Base-by-base conservation (phyloP, 2,797 vertebrate genomes). In the Alectoris magna region DNA sequence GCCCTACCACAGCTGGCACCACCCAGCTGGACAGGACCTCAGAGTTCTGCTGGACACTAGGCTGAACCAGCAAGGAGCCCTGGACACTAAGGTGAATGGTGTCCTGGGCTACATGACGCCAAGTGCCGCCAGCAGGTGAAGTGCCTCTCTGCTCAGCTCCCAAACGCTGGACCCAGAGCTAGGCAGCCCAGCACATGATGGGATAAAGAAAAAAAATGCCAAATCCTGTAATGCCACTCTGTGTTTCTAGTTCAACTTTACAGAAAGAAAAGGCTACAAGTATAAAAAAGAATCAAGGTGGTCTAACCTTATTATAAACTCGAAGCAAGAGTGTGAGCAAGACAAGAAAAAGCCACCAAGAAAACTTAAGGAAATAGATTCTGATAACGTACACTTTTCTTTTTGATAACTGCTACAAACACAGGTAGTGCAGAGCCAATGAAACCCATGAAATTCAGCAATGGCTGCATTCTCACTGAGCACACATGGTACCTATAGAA, bases 401-500 rank as follows among this genome's bases (percentile, higher is more conserved):
- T 63, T 56, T 27, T 67, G 27, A 27, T 21, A 66, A 71, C 10
- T 39, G 64, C 41, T 56, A 48, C 9, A 23, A 0, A 1, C 14
- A 7, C 17, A 31, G 9, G 16, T 53, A 53, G 21, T 3, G 16
- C 62, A 55, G 21, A 68, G 15, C 64, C 0, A 2, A 62, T 11
- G 10, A 94, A 86, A 67, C 15, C 6, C 3, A 34, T 0, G 24
- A 43, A 81, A 72, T 18, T 38, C 0, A 0, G 31, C 1, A 0
- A 90, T 24, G 12, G n/a, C n/a, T 21, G 26, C 4, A 21, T 56
- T 68, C 34, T 21, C 8, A 1, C 5, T 1, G 5, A 51, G 51
- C 39, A 58, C 2, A 55, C 31, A 70, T 55, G 14, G 62, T 11
- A 36, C 4, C 34, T 36, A 6, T 11, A 62, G 29, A 46, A 17